Evolutionary conservation across 2,113 vertebrate species (phyloP).

Genomic region (Malurus elegans): DNA sequence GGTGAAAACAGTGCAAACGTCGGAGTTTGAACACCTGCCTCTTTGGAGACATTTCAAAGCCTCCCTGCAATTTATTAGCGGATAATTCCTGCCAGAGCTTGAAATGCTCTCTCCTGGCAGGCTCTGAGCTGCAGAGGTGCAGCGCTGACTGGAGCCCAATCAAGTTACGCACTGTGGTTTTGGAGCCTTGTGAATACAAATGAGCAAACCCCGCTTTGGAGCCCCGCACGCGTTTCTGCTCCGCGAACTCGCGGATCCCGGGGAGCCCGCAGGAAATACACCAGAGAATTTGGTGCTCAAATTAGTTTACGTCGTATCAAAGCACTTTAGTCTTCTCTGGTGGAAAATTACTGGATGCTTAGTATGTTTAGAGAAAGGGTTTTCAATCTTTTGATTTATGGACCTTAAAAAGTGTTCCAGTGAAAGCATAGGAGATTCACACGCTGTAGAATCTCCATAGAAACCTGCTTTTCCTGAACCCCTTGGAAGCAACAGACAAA

Average conservation of each 20-base stretch:
- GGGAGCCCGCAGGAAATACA: neutral
- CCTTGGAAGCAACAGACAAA: neutral
- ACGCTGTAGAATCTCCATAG: neutral
- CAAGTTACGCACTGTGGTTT: neutral
- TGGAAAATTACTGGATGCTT: slow-evolving; percentile 25
- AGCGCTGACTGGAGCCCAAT: neutral
- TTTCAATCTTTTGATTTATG: slow-evolving; percentile 29
- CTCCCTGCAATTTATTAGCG: slow-evolving; percentile 18
- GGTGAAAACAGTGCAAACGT: neutral
- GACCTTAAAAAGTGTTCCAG: neutral
- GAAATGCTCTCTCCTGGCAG: slow-evolving; percentile 12
- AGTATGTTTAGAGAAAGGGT: neutral
- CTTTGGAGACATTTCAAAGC: slow-evolving; percentile 19
- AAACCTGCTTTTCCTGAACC: neutral
- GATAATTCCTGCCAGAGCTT: slow-evolving; percentile 19
- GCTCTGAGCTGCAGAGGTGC: neutral
- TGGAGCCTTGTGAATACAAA: neutral
- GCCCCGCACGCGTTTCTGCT: neutral
- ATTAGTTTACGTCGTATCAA: neutral
- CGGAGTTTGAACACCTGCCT: slow-evolving; percentile 40
- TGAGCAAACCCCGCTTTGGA: neutral
- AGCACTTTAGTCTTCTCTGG: neutral
- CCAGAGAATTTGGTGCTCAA: neutral
- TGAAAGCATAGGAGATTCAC: neutral
- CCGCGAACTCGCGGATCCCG: neutral